phyloP scores from a whole-genome alignment of 2,888 invertebrate species.

The Parnassius mnemosyne region DNA sequence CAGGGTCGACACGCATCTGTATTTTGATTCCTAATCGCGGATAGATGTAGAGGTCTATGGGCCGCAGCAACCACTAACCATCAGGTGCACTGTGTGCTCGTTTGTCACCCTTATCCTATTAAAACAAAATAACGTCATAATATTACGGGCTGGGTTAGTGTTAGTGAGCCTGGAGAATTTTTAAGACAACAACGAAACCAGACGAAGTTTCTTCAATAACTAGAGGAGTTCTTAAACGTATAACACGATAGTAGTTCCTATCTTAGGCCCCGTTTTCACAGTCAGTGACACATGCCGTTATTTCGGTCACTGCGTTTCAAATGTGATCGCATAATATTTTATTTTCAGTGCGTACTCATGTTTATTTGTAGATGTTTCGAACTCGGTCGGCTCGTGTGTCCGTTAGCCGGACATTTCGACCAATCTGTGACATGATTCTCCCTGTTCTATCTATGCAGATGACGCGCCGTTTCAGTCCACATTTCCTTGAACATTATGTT shows the following conservation, averaged over 20 bases:
- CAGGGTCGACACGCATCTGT: no score
- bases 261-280: slow-evolving; percentile 40
- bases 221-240: no score
- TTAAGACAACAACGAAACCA: no score
- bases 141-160: no score
- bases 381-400: slow-evolving; percentile 32
- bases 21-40: no score
- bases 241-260: slow-evolving; percentile 34
- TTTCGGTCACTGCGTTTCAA: slow-evolving; percentile 64
- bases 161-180: no score
- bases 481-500: slow-evolving; percentile 39
- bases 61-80: no score
- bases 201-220: no score
- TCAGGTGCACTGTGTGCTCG: no score
- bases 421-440: slow-evolving; percentile 47
- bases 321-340: slow-evolving; percentile 74
- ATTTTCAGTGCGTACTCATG: slow-evolving; percentile 72
- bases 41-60: no score
- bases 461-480: slow-evolving; percentile 35
- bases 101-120: no score
- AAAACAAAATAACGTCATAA: no score
- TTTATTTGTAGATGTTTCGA: slow-evolving; percentile 67
- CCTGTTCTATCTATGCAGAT: slow-evolving; percentile 50
- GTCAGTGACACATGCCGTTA: slow-evolving; percentile 62
- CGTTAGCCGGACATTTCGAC: slow-evolving; percentile 44